Percentiles rank a stretch among this genome's conserved stretches.
Conservation (phyloP, 2,888 invertebrate genomes). For the Nebria brevicollis region DNA sequence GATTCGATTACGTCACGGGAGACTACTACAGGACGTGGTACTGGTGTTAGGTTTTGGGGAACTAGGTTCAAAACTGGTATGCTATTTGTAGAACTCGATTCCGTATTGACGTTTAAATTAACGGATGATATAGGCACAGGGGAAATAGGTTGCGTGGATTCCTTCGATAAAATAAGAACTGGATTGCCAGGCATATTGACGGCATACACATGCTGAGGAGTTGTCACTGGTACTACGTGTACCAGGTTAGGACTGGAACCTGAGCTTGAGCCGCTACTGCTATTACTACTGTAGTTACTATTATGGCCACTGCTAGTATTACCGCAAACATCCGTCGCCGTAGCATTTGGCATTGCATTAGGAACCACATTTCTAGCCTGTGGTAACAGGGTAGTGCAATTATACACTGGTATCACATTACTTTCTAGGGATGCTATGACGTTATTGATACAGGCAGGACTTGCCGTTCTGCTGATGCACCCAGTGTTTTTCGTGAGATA, state of each 20-base stretch:
- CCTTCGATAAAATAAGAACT: constrained; percentile 19
- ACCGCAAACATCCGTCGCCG: not conserved
- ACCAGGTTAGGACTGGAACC: constrained; percentile 1
- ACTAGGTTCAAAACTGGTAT: constrained; percentile 48
- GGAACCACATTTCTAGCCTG: not conserved
- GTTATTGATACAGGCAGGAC: not conserved
- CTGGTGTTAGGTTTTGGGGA: constrained; percentile 54
- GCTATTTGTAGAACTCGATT: constrained; percentile 20
- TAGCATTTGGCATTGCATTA: not conserved
- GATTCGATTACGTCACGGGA: constrained; percentile 54
- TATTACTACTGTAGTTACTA: constrained; percentile 1
- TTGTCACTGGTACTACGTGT: constrained; percentile 16
- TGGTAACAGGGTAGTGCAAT: not conserved
- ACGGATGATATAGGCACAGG: constrained; percentile 26
- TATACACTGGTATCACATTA: not conserved
- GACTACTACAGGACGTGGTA: constrained; percentile 54
- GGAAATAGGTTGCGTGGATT: not conserved
- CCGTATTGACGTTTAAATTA: constrained; percentile 37
- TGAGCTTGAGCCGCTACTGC: constrained; percentile 3
- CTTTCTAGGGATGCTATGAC: not conserved
- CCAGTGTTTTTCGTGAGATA: not conserved
- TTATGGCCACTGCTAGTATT: constrained; percentile 10
- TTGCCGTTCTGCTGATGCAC: not conserved
- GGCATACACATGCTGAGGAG: constrained; percentile 26
- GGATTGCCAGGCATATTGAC: constrained; percentile 27